phyloP scores from a whole-genome alignment of 2,113 vertebrate genomes.

The Eolophus roseicapilla region DNA sequence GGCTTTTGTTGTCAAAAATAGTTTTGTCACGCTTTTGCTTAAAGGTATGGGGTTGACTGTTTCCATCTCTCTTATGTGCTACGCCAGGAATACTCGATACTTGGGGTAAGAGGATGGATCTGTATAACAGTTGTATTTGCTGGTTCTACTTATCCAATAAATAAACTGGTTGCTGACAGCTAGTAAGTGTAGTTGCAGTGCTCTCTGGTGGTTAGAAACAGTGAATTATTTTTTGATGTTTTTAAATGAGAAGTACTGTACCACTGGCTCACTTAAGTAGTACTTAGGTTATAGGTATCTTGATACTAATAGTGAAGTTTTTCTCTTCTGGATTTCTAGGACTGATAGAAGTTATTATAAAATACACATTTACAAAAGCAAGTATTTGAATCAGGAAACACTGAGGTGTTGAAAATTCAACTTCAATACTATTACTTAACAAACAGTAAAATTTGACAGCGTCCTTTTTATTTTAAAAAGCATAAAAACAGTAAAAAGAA shows the following conservation, averaged over 20 bases:
- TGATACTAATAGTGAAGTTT: neutral
- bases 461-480: conserved; percentile 72
- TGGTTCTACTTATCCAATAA: neutral
- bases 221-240: neutral
- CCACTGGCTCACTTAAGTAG: neutral
- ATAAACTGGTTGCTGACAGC: neutral
- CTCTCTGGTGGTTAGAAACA: conserved; percentile 25
- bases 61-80: neutral
- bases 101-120: neutral
- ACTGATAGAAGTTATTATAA: neutral
- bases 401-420: neutral
- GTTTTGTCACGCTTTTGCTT: neutral
- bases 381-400: neutral
- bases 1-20: neutral
- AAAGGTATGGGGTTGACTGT: neutral
- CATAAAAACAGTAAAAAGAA: conserved; percentile 50
- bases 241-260: neutral
- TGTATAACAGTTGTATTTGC: neutral
- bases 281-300: neutral
- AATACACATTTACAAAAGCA: neutral
- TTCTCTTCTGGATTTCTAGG: neutral
- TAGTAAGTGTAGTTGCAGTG: neutral
- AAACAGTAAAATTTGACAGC: neutral
- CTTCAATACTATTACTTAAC: neutral
- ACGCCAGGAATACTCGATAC: neutral